Percentiles rank a stretch among this genome's conserved stretches.
Evolutionary conservation across 2,888 invertebrate genomes (phyloP).

Genomic region (Phorcus lineatus): DNA sequence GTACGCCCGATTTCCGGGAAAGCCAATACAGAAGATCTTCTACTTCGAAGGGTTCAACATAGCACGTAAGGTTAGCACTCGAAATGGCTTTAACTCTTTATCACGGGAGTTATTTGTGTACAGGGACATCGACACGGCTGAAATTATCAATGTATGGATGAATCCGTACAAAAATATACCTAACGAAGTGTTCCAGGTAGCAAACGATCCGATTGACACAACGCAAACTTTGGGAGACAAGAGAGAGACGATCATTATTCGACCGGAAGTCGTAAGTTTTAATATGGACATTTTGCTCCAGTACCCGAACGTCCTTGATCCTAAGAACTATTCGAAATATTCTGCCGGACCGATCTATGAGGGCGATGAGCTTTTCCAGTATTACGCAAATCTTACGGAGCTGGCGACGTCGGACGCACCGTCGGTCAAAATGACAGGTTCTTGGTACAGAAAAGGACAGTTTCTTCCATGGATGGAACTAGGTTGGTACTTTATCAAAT

Average conservation of each 20-base stretch:
- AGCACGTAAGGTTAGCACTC: slow-evolving; percentile 35
- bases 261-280: slow-evolving; percentile 30
- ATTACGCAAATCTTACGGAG: slow-evolving; percentile 35
- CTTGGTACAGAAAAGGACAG: slow-evolving; percentile 45
- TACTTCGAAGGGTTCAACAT: slow-evolving; percentile 53
- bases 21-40: slow-evolving; percentile 39
- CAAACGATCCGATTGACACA: slow-evolving; percentile 49
- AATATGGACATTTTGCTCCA: slow-evolving; percentile 41
- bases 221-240: slow-evolving; percentile 15
- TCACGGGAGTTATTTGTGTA: slow-evolving; percentile 49
- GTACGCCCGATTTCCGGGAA: background rate
- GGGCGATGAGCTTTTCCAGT: slow-evolving; percentile 42
- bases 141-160: slow-evolving; percentile 43
- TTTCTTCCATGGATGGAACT: slow-evolving; percentile 53
- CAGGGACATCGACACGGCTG: slow-evolving; percentile 40
- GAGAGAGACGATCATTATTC: slow-evolving; percentile 20
- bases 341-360: slow-evolving; percentile 47
- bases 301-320: slow-evolving; percentile 45
- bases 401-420: slow-evolving; percentile 17
- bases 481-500: too few species aligned
- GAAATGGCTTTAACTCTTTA: slow-evolving; percentile 45
- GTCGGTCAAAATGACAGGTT: slow-evolving; percentile 35
- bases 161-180: slow-evolving; percentile 41
- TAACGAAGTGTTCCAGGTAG: slow-evolving; percentile 51
- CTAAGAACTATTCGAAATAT: slow-evolving; percentile 40